A percentile compares a stretch with the other conserved stretches of the same genome.
These are phyloP conservation scores for Notocelia uddmanniana DNA, from an alignment of 2,888 invertebrate species.

Conservation along the genomic window DNA sequence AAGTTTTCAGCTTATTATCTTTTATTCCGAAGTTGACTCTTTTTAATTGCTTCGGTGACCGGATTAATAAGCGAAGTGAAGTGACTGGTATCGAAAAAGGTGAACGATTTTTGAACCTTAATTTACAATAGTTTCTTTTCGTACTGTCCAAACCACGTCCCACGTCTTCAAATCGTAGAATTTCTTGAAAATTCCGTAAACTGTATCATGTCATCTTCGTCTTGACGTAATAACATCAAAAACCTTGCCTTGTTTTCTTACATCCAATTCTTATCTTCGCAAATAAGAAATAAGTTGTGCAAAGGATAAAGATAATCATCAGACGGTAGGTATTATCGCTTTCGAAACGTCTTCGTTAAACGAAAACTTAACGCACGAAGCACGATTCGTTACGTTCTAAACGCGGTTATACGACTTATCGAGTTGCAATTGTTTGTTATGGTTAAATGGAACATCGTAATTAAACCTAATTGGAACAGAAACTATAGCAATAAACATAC, in stretches of 20 bases:
- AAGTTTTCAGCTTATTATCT: too few species aligned
- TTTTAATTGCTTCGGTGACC: too few species aligned
- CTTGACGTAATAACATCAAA: background rate
- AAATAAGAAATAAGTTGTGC: constrained; percentile 23
- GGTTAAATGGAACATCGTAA: background rate
- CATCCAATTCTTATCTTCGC: constrained; percentile 11
- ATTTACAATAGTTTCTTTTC: too few species aligned
- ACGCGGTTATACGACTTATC: constrained; percentile 15
- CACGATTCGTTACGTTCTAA: constrained; percentile 30
- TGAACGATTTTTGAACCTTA: too few species aligned
- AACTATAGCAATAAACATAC: background rate
- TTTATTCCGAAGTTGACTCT: too few species aligned
- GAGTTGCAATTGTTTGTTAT: constrained; percentile 16
- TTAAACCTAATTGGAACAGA: background rate
- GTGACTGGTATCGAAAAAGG: too few species aligned
- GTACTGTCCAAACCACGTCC: too few species aligned
- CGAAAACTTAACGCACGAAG: constrained; percentile 33
- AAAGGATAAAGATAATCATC: constrained; percentile 36
- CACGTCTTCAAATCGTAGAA: too few species aligned
- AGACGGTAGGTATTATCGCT: constrained; percentile 34
- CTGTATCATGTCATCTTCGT: background rate
- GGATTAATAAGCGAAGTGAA: too few species aligned
- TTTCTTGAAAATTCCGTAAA: background rate
- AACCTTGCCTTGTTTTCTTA: constrained; percentile 9
- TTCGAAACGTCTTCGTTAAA: constrained; percentile 38